Evolutionary conservation across 2,888 invertebrate genomes (phyloP), one percentile per base, ranked within the genome.

Genomic region (Phalangium opilio): DNA sequence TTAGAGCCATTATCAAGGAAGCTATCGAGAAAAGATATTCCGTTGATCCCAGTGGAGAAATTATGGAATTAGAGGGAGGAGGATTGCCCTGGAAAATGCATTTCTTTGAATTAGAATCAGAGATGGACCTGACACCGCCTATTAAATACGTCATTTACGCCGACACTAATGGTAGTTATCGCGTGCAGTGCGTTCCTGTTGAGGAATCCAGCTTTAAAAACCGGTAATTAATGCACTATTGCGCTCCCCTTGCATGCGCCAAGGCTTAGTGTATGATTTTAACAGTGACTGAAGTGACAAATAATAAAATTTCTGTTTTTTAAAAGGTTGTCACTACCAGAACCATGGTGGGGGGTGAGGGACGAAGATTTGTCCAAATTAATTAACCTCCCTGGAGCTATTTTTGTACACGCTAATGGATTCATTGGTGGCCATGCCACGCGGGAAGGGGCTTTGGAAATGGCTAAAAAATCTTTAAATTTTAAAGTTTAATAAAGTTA

Each of bases 21-120:
- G 78, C 89, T 0, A 62, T 95, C 14, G 67, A 78, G 44, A 70
- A 73, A 36, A 18, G 39, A 41, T 45, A 73, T 47, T 60, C 77
- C 59, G 70, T 83, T 0, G 77, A 89, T 62, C 58, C 71, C 11
- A 79, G 81, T 45, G 93, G 93, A 0, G 75, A 84, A 67, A 86
- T 98, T 42, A 66, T 96, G 0, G 70, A 78, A 55, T 71, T 98
- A 10, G 65, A 64, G 0, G 48, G 61, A 34, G 75, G 75, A 45
- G 70, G 76, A 3, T 79, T 81, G 18, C 91, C 95, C 0, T 98
- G 93, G 93, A 86, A 86, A 61, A 80, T 84, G 47, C 93, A 95
- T 66, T 70, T 95, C 42, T 78, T 78, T 59, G 73, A 76, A 40
- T 62, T 96, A 45, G 96, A 98, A 70, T 73, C 75, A 48, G 81